Evolutionary conservation across 2,797 vertebrate species (phyloP).

Genomic region (Phyllotis vaccarum): DNA sequence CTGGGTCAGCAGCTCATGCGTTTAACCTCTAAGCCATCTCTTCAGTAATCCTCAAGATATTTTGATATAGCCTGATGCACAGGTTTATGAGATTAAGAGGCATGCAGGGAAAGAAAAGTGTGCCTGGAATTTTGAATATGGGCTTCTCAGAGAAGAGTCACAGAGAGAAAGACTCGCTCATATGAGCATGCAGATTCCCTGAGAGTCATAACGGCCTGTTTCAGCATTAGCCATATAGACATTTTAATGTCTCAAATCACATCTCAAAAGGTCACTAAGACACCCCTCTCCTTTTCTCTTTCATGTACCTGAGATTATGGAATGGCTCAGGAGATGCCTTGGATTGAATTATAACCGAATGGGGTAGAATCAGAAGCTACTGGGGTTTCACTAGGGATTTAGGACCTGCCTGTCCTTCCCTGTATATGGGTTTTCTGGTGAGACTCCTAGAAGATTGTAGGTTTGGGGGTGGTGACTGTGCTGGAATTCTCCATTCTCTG

Average conservation of each 20-base stretch:
- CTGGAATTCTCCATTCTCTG: neutral
- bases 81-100: neutral
- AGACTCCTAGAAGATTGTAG: neutral
- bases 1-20: neutral
- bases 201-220: neutral
- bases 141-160: neutral
- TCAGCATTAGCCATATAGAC: neutral
- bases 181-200: neutral
- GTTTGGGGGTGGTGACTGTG: neutral
- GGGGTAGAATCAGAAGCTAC: neutral
- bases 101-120: neutral
- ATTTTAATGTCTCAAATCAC: neutral
- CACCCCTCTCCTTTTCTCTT: neutral
- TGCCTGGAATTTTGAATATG: neutral
- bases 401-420: neutral
- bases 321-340: neutral
- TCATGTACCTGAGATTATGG: neutral
- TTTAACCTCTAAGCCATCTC: neutral
- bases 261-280: neutral
- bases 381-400: neutral
- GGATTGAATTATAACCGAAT: neutral
- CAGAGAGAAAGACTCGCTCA: neutral
- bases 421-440: neutral
- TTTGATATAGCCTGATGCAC: neutral
- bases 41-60: neutral